Evolutionary conservation across 2,888 invertebrate genomes (phyloP), one percentile per base, ranked within the genome.

Genomic region (Mylabris sibirica): DNA sequence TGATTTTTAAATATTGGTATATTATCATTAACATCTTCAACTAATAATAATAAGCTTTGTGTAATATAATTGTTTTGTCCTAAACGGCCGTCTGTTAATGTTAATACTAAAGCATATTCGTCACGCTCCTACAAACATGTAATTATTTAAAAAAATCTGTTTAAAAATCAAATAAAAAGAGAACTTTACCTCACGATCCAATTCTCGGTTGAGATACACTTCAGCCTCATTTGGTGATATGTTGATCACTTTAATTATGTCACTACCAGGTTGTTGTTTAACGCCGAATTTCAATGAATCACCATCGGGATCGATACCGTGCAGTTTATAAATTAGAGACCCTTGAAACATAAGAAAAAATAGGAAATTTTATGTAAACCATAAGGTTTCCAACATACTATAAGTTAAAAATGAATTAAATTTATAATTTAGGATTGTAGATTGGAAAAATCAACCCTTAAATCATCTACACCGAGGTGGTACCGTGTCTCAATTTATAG

Each of bases 21-120:
- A 87, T 96, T 96, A 87, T 96, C 96, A 82, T 96, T 96, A 60
- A 95, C 92, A 83, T 97, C 97, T 86, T 96, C 96, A 60, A 97
- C 95, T 77, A 96, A 87, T 64, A 96, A 86, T 74, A 96, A 87
- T 77, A 97, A 90, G 82, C 96, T 95, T 86, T 96, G 96, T 0
- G 95, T 96, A 76, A 96, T 93, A 84, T 90, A 95, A 84, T 94
- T 95, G 68, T 94, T 94, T 74, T 94, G 93, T 26, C 94, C 95
- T 74, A 96, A 89, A 80, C 92, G 91, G 73, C 94, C 94, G 85
- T 97, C 97, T 6, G 95, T 95, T 78, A 97, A 86, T 2, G 96
- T 97, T 79, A 97, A 87, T 75, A 97, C 93, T 80, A 97, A 88
- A 69, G 93, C 91, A 83, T 96, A 96, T 86, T 96, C 96, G 84